Evolutionary conservation across 1,140 invertebrate species (phyloP).

Genomic region (Papilio helenus): DNA sequence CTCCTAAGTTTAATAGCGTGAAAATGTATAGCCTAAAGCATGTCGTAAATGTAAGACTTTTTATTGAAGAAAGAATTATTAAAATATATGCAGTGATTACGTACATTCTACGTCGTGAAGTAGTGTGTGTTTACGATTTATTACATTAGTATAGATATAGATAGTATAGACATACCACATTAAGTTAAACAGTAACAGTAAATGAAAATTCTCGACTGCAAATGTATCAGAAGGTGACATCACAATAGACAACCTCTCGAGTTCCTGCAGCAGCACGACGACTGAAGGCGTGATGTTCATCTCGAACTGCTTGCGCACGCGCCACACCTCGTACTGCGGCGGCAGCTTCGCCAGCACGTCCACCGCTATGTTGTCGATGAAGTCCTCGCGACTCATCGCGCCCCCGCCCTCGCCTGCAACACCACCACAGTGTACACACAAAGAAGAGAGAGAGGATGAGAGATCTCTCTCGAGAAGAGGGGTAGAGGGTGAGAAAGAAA

Average conservation of each 20-base stretch:
- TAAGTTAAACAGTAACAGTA: no score
- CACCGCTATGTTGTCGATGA: conserved; percentile 90
- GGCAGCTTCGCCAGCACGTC: conserved; percentile 91
- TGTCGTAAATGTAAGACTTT: no score
- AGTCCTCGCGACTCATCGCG: conserved; percentile 89
- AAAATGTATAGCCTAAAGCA: no score
- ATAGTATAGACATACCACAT: no score
- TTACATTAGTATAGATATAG: no score
- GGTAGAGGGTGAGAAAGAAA: neutral
- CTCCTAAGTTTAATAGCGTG: no score
- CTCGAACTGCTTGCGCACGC: conserved; percentile 90
- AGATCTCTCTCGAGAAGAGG: no score
- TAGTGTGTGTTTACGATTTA: no score
- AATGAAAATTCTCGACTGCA: neutral
- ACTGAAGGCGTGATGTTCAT: conserved; percentile 90
- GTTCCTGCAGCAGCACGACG: conserved; percentile 94
- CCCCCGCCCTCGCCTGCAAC: conserved; percentile 79
- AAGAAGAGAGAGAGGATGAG: no score
- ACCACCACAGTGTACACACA: neutral
- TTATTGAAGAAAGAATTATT: no score
- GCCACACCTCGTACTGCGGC: conserved; percentile 88
- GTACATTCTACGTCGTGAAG: no score
- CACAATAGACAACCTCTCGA: conserved; percentile 84
- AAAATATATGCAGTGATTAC: no score
- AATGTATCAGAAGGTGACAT: neutral